A percentile compares a stretch with the other conserved stretches of the same genome.
Conservation (phyloP, 2,888 invertebrate species). For the Cyaniris semiargus region DNA sequence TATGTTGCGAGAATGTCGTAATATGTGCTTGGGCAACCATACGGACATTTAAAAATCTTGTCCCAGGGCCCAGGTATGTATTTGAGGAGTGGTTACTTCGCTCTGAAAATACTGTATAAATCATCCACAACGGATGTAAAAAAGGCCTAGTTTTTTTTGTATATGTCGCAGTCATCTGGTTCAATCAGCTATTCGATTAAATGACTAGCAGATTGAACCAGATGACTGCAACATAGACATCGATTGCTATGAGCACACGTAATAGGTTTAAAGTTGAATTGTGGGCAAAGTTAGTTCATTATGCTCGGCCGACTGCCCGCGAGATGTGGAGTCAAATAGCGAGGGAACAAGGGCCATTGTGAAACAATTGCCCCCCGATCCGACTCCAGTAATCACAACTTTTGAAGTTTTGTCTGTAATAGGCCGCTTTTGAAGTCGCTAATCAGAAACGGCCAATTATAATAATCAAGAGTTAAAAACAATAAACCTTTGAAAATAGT, state of each 20-base stretch:
- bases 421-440: neutral
- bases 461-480: neutral
- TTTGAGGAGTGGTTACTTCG: no score
- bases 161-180: no score
- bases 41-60: no score
- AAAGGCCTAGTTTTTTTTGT: no score
- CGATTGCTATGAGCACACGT: neutral
- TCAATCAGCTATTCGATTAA: no score
- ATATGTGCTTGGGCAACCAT: no score
- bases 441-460: neutral
- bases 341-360: neutral
- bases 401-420: neutral
- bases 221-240: neutral
- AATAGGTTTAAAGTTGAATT: neutral
- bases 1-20: no score
- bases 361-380: neutral
- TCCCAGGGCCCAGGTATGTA: no score
- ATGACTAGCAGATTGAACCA: no score
- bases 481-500: no score
- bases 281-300: conserved; percentile 2
- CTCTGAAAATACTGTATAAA: no score
- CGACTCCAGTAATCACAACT: neutral
- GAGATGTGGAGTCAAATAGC: neutral
- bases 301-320: conserved; percentile 4
- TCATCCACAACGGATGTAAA: no score